Conservation (phyloP, 2,797 vertebrate species). For the Myotis pilosus region DNA sequence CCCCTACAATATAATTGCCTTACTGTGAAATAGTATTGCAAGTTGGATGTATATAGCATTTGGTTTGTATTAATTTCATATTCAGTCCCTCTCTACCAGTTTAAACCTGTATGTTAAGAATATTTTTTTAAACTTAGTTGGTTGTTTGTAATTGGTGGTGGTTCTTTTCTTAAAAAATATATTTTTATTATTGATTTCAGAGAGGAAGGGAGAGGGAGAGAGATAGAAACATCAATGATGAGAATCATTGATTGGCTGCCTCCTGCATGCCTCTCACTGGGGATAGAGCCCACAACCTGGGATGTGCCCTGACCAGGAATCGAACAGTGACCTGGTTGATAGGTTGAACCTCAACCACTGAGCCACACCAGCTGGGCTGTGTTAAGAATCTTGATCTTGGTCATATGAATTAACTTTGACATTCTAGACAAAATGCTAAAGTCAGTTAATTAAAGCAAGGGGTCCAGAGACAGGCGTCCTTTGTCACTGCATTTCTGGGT, state of each 20-base stretch:
- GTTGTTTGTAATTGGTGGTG: no score
- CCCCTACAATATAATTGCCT: not conserved
- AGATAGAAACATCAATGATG: no score
- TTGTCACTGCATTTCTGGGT: not conserved
- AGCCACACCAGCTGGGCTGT: not conserved
- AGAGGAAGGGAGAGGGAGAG: no score
- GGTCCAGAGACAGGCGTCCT: not conserved
- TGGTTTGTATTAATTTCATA: not conserved
- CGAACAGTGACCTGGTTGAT: no score
- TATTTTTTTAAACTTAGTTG: not conserved
- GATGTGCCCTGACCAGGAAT: no score
- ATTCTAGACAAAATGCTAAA: not conserved
- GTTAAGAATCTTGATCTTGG: constrained; percentile 9
- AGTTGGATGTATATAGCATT: not conserved
- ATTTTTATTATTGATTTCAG: no score
- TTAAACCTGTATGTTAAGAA: not conserved
- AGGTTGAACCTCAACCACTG: no score
- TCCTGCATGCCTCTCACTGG: no score
- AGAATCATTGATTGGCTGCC: no score
- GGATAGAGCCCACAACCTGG: no score
- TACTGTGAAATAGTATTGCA: not conserved
- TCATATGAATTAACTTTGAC: not conserved
- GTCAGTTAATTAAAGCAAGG: not conserved
- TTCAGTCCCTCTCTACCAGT: not conserved
- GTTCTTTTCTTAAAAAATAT: no score